Conservation (phyloP, 2,113 vertebrate genomes). For the Illadopsis cleaveri region DNA sequence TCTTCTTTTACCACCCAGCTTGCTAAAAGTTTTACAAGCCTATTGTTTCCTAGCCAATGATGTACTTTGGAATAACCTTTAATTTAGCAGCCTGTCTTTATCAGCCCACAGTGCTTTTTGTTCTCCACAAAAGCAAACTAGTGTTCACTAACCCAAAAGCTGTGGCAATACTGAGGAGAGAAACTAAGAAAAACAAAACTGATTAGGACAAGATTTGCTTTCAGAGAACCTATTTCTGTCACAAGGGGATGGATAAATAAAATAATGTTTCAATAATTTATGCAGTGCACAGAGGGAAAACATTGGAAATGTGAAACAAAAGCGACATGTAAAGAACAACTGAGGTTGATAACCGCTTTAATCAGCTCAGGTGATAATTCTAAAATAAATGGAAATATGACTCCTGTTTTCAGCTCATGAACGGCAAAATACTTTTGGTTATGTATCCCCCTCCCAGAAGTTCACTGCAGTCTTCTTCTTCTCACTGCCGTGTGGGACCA, state of each 20-base stretch:
- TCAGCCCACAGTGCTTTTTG: constrained; percentile 35
- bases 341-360: constrained; percentile 60
- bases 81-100: constrained; percentile 42
- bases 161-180: constrained; percentile 39
- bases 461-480: not conserved
- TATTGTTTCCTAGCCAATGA: not conserved
- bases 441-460: not conserved
- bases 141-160: constrained; percentile 29
- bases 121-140: constrained; percentile 29
- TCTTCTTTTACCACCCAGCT: not conserved
- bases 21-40: not conserved
- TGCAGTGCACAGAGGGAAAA: constrained; percentile 29
- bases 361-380: constrained; percentile 68
- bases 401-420: constrained; percentile 26
- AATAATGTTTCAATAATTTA: constrained; percentile 78
- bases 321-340: constrained; percentile 30
- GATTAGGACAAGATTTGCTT: constrained; percentile 70
- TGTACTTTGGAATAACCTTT: constrained; percentile 43
- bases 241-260: constrained; percentile 68
- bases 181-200: constrained; percentile 68
- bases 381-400: constrained; percentile 63
- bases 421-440: not conserved
- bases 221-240: constrained; percentile 73
- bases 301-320: constrained; percentile 54
- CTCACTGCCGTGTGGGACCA: not conserved